Evolutionary conservation across 2,888 invertebrate species (phyloP).

Genomic region (Halocaridina rubra): DNA sequence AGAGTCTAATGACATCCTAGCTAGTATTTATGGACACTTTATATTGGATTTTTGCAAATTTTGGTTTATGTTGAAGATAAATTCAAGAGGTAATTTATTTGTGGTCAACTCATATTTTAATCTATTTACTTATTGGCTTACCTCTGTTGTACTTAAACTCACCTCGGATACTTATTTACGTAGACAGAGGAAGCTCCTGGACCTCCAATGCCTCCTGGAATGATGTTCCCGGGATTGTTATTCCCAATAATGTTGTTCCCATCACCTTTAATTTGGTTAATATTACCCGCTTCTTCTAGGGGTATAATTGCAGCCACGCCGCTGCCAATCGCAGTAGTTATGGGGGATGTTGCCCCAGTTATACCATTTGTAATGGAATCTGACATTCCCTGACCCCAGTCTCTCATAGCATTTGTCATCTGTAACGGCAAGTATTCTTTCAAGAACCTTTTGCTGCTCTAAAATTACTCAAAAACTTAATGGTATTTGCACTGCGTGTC

Average conservation of each 20-base stretch:
- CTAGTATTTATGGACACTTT: too few species aligned
- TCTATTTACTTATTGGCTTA: too few species aligned
- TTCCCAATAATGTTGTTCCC: constrained; percentile 7
- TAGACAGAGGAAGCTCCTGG: neutral
- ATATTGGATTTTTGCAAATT: too few species aligned
- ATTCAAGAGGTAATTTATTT: too few species aligned
- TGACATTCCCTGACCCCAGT: neutral
- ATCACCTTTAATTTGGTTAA: constrained; percentile 65
- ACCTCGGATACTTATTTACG: neutral
- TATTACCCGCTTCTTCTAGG: neutral
- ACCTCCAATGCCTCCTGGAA: neutral
- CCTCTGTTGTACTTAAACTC: too few species aligned
- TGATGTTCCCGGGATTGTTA: neutral
- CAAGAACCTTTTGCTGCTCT: neutral
- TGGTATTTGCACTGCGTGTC: neutral
- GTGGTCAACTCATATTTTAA: too few species aligned
- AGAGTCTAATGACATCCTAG: too few species aligned
- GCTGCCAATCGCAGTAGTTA: neutral
- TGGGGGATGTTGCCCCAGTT: neutral
- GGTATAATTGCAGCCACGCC: neutral
- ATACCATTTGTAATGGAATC: neutral
- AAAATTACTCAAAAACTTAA: neutral
- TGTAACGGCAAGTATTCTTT: neutral
- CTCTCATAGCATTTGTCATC: neutral
- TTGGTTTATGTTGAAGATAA: too few species aligned